Conservation (phyloP, 2,797 vertebrate genomes). For the Peromyscus eremicus region DNA sequence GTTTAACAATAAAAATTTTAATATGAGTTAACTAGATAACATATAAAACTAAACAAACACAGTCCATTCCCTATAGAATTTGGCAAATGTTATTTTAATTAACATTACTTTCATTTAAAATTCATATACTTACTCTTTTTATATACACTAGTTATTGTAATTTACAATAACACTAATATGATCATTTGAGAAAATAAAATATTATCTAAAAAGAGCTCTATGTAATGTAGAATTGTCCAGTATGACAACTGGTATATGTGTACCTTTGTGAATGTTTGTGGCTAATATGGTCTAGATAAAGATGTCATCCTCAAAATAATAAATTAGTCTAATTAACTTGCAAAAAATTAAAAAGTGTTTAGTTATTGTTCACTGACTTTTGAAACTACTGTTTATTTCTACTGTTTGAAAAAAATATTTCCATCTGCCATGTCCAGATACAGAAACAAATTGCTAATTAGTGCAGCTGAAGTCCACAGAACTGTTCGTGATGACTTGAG, state of each 20-base stretch:
- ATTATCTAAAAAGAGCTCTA: not conserved
- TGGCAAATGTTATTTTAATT: slow-evolving; percentile 7
- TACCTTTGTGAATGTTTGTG: not conserved
- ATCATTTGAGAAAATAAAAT: not conserved
- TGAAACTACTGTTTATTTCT: slow-evolving; percentile 53
- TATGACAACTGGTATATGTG: not conserved
- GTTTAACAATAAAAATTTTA: not conserved
- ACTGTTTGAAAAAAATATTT: slow-evolving; percentile 35
- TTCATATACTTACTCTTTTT: not conserved
- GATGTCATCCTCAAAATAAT: not conserved
- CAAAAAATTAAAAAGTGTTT: not conserved
- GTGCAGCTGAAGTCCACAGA: not conserved
- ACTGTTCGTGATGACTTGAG: not conserved
- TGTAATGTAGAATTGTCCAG: not conserved
- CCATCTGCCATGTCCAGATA: slow-evolving; percentile 42
- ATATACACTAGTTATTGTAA: not conserved
- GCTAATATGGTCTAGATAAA: not conserved
- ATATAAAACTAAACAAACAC: not conserved
- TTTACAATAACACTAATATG: not conserved
- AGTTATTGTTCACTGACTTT: not conserved
- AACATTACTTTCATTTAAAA: not conserved
- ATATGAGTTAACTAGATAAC: too few species aligned
- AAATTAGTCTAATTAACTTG: not conserved
- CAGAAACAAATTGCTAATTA: slow-evolving; percentile 45
- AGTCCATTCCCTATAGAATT: not conserved